Evolutionary conservation across 2,797 vertebrate species (phyloP), one percentile per base, ranked within the genome.

Genomic region (Intellagama lesueurii): DNA sequence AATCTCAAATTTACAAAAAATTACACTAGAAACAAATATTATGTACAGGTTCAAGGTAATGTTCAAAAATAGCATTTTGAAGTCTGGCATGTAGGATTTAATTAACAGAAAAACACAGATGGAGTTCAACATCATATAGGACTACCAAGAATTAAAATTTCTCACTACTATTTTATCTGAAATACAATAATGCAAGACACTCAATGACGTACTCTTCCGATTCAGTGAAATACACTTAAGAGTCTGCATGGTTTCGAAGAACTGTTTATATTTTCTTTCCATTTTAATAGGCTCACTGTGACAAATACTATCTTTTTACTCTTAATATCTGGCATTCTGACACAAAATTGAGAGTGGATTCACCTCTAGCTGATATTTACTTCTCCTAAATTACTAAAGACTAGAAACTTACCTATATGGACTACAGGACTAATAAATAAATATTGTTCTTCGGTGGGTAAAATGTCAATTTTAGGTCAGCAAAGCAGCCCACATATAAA

Each of bases 401-500:
- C 16, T n/a, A 30, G 68, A 72, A 70, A 5, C 28, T 17, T 16
- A 26, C 5, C 30, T 79, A 24, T 40, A 40, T 64, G 52, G 32
- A 85, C 32, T 35, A 44, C 9, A 64, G 28, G 26, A 44, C 11
- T 40, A 16, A 40, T 66, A 24, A 44, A 12, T 19, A 64, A 77
- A 44, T 6, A 44, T 2, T 77, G 72, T 11, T 84, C n/a, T 70
- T 73, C 40, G 35, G 4, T 28, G 52, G 79, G 40, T 26, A 47
- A 44, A 82, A 52, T 30, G 28, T 24, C 64, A 87, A 32, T 91
- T 81, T 87, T 60, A 88, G 90, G 82, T 17, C 44, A 12, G 16
- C 24, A 40, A 12, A 85, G 47, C 40, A 88, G 83, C 44, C 89
- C 85, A 75, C 79, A 35, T 90, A 6, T 82, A 47, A 75, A 87